A percentile compares a stretch with the other conserved stretches of the same genome.
Evolutionary conservation across 2,888 invertebrate species (phyloP).

Genomic region (Leucania comma): DNA sequence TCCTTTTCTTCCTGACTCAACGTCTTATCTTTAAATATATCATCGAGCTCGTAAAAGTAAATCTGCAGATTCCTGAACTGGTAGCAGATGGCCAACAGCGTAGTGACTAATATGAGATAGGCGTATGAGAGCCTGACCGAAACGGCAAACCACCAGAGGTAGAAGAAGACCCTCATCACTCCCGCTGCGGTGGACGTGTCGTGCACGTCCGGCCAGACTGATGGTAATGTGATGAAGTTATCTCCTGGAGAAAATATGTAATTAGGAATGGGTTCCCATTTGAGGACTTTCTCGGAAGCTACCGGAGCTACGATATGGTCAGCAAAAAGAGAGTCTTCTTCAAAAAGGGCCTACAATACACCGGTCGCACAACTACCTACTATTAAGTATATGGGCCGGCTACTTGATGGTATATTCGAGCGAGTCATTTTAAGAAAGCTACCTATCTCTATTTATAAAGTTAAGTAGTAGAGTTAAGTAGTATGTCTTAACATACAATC

Average conservation of each 20-base stretch:
- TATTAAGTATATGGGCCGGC: no score
- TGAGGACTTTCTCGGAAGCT: no score
- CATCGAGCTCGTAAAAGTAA: slow-evolving; percentile 63
- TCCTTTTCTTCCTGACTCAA: slow-evolving; percentile 66
- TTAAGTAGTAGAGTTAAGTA: no score
- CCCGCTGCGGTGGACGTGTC: slow-evolving; percentile 64
- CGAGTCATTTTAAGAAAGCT: no score
- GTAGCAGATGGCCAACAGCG: slow-evolving; percentile 66
- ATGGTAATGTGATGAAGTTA: slow-evolving; percentile 70
- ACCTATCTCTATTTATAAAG: no score
- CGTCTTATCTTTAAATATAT: slow-evolving; percentile 29
- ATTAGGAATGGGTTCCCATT: no score
- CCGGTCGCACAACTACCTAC: no score
- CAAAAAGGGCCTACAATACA: no score
- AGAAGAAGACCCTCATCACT: slow-evolving; percentile 62
- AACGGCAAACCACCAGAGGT: slow-evolving; percentile 72
- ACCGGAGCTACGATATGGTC: no score
- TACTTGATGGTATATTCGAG: no score
- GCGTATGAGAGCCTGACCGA: slow-evolving; percentile 56
- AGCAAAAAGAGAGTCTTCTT: no score
- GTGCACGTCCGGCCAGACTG: slow-evolving; percentile 73
- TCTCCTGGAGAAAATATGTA: slow-evolving; percentile 47
- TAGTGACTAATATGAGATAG: slow-evolving; percentile 65
- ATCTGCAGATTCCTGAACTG: slow-evolving; percentile 66
- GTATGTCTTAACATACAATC: no score